Base-by-base conservation (phyloP, 1,140 invertebrate species). In the Lucilia cuprina region DNA sequence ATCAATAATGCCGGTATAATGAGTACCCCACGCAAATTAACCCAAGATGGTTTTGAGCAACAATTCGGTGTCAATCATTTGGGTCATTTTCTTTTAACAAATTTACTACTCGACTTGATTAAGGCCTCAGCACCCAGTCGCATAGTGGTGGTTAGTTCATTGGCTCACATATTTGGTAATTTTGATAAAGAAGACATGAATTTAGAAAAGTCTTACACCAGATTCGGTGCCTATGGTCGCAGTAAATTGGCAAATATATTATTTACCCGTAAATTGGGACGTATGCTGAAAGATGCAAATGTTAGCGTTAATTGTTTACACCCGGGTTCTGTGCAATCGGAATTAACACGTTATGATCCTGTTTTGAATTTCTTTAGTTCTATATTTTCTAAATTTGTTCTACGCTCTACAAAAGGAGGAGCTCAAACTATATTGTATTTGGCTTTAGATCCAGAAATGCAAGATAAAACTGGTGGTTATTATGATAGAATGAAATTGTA, bases 1-100 rank as follows among this genome's bases (percentile, higher is more conserved):
- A 94, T 98, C 82, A 98, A 98, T 90, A 98, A 98, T 92, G 97
- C 96, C 14, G 96, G 94, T 2, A 94, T 96, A n/a, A 96, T 96
- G 95, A 92, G 94, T 87, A 94, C 94, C 82, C 94, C 94, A 8
- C 92, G 92, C 13, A 86, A 88, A 74, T 88, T 93, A 82, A 97
- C 96, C 0, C 92, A 93, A 86, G 96, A 98, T 88, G 96, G 96
- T 35, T 95, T 97, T 87, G 97, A 98, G 92, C 93, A 94, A 86
- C 96, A 96, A 86, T 91, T 97, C 13, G 96, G 96, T 30, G 95
- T 96, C 9, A 98, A 98, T 93, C 95, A 98, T 60, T 84, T 85
- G 85, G 83, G 96, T 17, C 97, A 97, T 88, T 98, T 98, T 92
- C 92, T 97, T 17, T 92, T 98, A n/a, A 97, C 97, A 1, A 94